Conservation (phyloP, 1,140 invertebrate genomes). For the Zaprionus taronus region DNA sequence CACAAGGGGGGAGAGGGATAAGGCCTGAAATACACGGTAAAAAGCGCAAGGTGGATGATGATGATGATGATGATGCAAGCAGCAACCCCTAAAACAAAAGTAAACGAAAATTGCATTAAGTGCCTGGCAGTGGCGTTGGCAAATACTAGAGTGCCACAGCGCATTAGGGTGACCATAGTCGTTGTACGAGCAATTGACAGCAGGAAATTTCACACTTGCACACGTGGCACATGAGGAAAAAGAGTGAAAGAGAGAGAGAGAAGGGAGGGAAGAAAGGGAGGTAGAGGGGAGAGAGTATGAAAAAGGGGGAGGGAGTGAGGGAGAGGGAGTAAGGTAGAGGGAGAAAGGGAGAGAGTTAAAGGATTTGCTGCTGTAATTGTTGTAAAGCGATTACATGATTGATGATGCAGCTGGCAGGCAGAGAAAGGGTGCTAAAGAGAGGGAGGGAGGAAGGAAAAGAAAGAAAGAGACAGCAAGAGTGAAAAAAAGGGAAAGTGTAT, state of each 20-base stretch:
- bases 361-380: conserved; percentile 47
- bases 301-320: not conserved
- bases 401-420: conserved; percentile 47
- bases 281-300: not conserved
- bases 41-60: conserved; percentile 80
- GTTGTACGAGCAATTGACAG: conserved; percentile 66
- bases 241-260: not conserved
- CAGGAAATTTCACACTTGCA: conserved; percentile 68
- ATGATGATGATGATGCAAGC: conserved; percentile 24
- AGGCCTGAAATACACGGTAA: conserved; percentile 17
- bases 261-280: not conserved
- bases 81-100: conserved; percentile 71
- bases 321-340: not conserved
- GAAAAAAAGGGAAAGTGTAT: not conserved
- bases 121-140: conserved; percentile 24
- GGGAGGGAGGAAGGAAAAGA: not conserved
- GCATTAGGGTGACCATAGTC: conserved; percentile 46
- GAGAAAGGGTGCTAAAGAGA: not conserved
- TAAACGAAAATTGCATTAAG: conserved; percentile 71
- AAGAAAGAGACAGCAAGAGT: not conserved
- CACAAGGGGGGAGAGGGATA: conserved; percentile 7
- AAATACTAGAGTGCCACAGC: conserved; percentile 16
- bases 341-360: not conserved
- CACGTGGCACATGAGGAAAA: conserved; percentile 40
- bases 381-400: conserved; percentile 67